Percentiles rank a stretch among this genome's conserved stretches.
phyloP scores from a whole-genome alignment of 2,888 invertebrate genomes.

The Tetranychus truncatus region DNA sequence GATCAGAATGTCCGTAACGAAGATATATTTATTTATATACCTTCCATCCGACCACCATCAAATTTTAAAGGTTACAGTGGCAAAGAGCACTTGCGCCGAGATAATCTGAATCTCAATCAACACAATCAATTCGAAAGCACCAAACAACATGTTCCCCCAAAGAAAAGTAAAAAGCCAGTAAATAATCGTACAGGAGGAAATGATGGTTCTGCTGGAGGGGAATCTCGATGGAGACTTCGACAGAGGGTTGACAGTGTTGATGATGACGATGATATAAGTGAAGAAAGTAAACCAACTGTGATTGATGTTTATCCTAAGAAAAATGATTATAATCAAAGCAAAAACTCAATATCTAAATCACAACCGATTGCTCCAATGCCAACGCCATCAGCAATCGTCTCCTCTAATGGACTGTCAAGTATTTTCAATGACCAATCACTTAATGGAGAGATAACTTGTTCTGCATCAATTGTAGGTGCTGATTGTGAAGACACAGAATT shows the following conservation, averaged over 20 bases:
- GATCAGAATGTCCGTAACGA: conserved; percentile 22
- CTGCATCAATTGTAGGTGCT: conserved; percentile 2
- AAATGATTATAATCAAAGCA: background rate
- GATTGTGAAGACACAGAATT: conserved; percentile 18
- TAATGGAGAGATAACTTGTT: background rate
- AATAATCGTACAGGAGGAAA: background rate
- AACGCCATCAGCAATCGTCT: background rate
- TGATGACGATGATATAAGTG: background rate
- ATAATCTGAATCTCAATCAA: conserved; percentile 6
- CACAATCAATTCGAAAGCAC: background rate
- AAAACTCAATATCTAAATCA: background rate
- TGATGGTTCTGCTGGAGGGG: background rate
- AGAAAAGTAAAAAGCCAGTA: background rate
- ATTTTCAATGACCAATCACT: background rate
- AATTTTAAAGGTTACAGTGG: conserved; percentile 19
- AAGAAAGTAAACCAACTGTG: conserved; percentile 12
- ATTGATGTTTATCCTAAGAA: conserved; percentile 16
- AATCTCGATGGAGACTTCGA: conserved; percentile 10
- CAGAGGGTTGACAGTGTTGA: conserved; percentile 3
- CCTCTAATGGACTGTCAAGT: background rate
- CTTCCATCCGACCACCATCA: conserved; percentile 25
- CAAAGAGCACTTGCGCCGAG: conserved; percentile 11
- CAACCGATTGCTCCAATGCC: background rate
- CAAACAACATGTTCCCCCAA: background rate
- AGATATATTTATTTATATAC: conserved; percentile 27